Percentiles rank a stretch among this genome's conserved stretches.
Evolutionary conservation across 2,797 vertebrate genomes (phyloP).

Genomic region (Diplodus puntazzo): DNA sequence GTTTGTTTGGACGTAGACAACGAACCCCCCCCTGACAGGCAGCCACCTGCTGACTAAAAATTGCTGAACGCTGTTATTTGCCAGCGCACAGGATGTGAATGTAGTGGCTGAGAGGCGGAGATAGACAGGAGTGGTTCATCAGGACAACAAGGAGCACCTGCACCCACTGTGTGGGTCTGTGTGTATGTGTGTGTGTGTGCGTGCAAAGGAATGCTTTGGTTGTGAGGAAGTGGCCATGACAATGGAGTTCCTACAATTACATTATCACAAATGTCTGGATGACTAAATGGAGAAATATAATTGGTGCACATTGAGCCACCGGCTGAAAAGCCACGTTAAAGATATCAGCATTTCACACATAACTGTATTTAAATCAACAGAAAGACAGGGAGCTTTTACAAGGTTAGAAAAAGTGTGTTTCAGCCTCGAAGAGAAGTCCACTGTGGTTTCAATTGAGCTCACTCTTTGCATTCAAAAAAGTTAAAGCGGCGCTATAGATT

Average conservation of each 20-base stretch:
- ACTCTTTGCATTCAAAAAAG: too few relatives aligned
- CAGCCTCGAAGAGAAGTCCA: too few relatives aligned
- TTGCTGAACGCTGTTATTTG: slow-evolving; percentile 51
- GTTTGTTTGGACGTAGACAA: slow-evolving; percentile 62
- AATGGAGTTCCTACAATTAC: not conserved
- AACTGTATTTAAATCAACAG: slow-evolving; percentile 8
- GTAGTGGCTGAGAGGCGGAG: slow-evolving; percentile 38
- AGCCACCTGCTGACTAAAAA: slow-evolving; percentile 73
- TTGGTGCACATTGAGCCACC: not conserved
- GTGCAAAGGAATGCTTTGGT: not conserved
- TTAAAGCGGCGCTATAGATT: too few relatives aligned
- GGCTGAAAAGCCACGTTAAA: too few relatives aligned
- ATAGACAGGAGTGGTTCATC: slow-evolving; percentile 56
- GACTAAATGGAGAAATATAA: not conserved
- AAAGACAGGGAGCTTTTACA: slow-evolving; percentile 12
- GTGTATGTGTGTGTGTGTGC: not conserved
- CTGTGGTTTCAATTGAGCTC: too few relatives aligned
- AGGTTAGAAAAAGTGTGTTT: too few relatives aligned
- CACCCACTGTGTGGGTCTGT: slow-evolving; percentile 12
- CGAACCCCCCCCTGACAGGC: slow-evolving; percentile 54
- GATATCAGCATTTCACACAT: slow-evolving; percentile 17
- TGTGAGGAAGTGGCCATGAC: not conserved
- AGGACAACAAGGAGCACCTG: slow-evolving; percentile 59
- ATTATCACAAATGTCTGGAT: not conserved
- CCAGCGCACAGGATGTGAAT: slow-evolving; percentile 48